Base-by-base conservation (phyloP, 2,797 vertebrate genomes). In the Sebastes goodei region DNA sequence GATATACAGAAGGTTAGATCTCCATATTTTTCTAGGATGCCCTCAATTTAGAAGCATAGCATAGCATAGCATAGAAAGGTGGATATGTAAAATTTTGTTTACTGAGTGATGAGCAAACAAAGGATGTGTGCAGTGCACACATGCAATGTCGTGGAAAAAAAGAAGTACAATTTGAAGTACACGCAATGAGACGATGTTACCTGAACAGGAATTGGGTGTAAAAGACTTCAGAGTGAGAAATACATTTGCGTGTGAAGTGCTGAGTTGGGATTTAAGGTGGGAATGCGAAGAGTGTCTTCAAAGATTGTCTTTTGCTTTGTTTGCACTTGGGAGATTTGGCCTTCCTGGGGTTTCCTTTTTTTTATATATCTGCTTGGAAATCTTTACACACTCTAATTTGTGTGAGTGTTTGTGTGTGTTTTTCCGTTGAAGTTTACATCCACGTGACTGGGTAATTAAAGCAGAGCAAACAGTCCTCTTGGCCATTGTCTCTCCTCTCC, bases 231-330 rank as follows among this genome's bases (percentile, higher is more conserved):
- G 77, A 88, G 71, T 17, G 62, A 76, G 57, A 88, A 76, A 85
- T 61, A 32, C 67, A 65, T 42, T 7, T 84, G 29, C 71, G 72
- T 86, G 88, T 86, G 79, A 88, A 80, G 79, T 80, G 86, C 84
- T 89, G 83, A 88, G 87, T 80, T 38, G 57, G 71, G 87, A 82
- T 86, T 91, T 88, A 67, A 80, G 61, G 30, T 15, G 27, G 64
- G 69, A 76, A 84, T 61, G 82, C 57, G 61, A 80, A 81, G 78
- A 71, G 62, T 23, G 60, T 82, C 85, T 92, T 89, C 78, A 91
- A 86, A 89, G 88, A 74, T 78, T 49, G 76, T 86, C 74, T 92
- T 92, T 84, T 85, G 81, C 71, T 81, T 81, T 87, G 85, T 89
- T 89, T 91, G 81, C 71, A 29, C 63, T 68, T 9, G 33, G 60